Evolutionary conservation across 37 sponge, comb jelly and placozoan genomes (phyloP).

Genomic region (Aplysina aerophoba): DNA sequence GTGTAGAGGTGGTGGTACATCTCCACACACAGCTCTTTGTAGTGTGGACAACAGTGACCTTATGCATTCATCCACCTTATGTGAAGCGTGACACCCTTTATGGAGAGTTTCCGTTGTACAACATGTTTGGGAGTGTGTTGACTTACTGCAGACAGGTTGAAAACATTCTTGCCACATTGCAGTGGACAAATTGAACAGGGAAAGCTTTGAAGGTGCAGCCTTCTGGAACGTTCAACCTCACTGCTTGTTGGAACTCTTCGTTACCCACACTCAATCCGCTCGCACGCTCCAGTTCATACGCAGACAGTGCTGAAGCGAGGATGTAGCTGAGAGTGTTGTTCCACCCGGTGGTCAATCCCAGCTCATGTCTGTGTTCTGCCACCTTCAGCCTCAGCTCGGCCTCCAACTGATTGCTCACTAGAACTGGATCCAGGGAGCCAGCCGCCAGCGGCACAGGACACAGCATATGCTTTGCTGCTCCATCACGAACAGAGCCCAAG

Average conservation of each 20-base stretch:
- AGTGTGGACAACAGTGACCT: too few relatives aligned
- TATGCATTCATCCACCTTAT: too few relatives aligned
- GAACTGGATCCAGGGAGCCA: constrained; percentile 48
- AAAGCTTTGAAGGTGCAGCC: constrained; percentile 99
- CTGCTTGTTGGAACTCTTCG: constrained; percentile 95
- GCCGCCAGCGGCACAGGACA: constrained; percentile 24
- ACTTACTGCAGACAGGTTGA: constrained; percentile 80
- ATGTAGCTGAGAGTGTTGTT: constrained; percentile 86
- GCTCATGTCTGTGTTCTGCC: constrained; percentile 83
- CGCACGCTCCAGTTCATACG: constrained; percentile 93
- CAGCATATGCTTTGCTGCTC: not conserved
- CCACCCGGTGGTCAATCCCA: constrained; percentile 87
- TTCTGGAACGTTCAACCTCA: constrained; percentile 70
- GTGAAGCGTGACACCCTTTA: not conserved
- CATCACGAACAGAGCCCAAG: constrained; percentile 53
- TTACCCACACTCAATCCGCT: constrained; percentile 76
- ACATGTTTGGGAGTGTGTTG: too few relatives aligned
- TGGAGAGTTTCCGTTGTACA: not conserved
- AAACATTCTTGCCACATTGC: constrained; percentile 72
- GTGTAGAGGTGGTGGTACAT: too few relatives aligned
- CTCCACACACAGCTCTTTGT: too few relatives aligned
- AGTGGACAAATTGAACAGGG: constrained; percentile 89
- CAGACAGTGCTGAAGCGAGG: constrained; percentile 83
- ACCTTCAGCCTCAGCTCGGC: constrained; percentile 63
- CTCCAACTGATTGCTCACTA: constrained; percentile 71